These are phyloP conservation scores for Heloderma charlesbogerti DNA, from an alignment of 2,113 vertebrate genomes.

Conservation along the genomic window DNA sequence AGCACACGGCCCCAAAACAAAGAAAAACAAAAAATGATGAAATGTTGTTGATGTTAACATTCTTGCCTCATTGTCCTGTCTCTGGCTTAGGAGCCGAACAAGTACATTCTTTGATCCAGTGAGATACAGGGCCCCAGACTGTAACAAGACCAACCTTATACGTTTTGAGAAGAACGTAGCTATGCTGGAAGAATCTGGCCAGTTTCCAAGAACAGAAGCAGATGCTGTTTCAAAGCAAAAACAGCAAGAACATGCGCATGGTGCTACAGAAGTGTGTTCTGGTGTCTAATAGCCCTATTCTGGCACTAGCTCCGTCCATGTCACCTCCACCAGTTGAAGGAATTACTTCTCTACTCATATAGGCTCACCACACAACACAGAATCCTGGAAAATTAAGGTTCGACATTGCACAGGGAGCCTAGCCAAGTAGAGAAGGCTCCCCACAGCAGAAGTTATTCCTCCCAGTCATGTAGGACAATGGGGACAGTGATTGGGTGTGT, in stretches of 20 bases:
- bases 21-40: background rate
- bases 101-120: conserved; percentile 25
- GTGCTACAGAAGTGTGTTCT: background rate
- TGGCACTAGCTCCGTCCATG: too few relatives aligned
- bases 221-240: conserved; percentile 2
- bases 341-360: too few relatives aligned
- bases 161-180: conserved; percentile 6
- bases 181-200: conserved; percentile 18
- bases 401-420: too few relatives aligned
- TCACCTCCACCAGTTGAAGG: too few relatives aligned
- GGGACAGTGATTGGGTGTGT: too few relatives aligned
- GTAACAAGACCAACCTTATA: conserved; percentile 16
- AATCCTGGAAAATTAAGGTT: too few relatives aligned
- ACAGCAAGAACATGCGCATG: background rate
- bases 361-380: too few relatives aligned
- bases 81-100: conserved; percentile 7
- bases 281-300: background rate
- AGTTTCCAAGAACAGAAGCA: conserved; percentile 28
- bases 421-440: too few relatives aligned
- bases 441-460: too few relatives aligned
- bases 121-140: background rate
- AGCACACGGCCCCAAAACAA: background rate
- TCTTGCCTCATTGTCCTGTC: background rate
- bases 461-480: too few relatives aligned
- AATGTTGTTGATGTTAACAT: background rate